phyloP scores from a whole-genome alignment of 2,797 vertebrate species.

The Cryptoblepharus egeriae region DNA sequence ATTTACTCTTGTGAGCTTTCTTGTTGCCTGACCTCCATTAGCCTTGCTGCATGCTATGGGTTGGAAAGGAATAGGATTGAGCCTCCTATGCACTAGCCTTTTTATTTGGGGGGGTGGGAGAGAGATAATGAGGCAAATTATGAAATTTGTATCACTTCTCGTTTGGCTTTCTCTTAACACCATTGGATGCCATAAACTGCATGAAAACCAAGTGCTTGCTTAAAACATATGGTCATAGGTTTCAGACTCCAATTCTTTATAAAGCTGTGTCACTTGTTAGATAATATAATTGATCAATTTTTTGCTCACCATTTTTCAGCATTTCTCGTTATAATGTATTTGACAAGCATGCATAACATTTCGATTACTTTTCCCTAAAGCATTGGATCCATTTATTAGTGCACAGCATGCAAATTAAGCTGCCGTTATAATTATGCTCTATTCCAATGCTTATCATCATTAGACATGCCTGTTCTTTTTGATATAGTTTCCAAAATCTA shows the following conservation, averaged over 20 bases:
- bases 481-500: slow-evolving; percentile 27
- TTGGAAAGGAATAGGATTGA: too few species aligned
- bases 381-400: slow-evolving; percentile 16
- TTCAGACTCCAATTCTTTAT: not conserved
- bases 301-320: not conserved
- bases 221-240: not conserved
- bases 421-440: slow-evolving; percentile 2
- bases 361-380: slow-evolving; percentile 36
- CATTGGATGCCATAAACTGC: not conserved
- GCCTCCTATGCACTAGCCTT: not conserved
- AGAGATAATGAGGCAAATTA: not conserved
- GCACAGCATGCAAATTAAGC: slow-evolving; percentile 22
- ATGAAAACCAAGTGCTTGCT: not conserved
- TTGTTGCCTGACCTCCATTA: too few species aligned
- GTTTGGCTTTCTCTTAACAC: not conserved
- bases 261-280: not conserved
- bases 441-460: slow-evolving; percentile 28
- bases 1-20: too few species aligned
- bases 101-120: too few species aligned
- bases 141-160: not conserved
- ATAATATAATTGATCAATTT: not conserved
- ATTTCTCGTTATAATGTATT: slow-evolving; percentile 26
- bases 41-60: too few species aligned
- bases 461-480: slow-evolving; percentile 18
- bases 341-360: slow-evolving; percentile 33